phyloP scores from a whole-genome alignment of 2,113 vertebrate genomes.

The Benitochromis conjunctus region DNA sequence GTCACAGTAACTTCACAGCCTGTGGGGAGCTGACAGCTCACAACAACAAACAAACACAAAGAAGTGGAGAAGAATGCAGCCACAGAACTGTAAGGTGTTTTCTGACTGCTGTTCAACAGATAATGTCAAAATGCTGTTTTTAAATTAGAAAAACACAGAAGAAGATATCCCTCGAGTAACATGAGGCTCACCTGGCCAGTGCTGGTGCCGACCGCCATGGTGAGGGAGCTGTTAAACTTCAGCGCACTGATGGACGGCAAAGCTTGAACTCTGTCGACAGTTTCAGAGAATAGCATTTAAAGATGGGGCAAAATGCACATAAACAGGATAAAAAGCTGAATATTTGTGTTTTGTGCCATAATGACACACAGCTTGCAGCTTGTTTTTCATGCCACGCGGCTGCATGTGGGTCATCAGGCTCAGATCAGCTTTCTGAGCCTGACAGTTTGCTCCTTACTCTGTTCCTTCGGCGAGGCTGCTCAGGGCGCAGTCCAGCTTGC shows the following conservation, averaged over 20 bases:
- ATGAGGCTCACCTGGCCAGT: conserved; percentile 86
- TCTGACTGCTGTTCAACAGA: neutral
- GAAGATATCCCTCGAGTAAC: neutral
- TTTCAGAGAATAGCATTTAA: neutral
- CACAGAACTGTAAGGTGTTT: neutral
- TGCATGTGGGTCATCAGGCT: neutral
- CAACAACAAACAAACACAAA: neutral
- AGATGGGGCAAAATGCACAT: neutral
- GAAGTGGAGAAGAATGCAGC: neutral
- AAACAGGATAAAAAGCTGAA: neutral
- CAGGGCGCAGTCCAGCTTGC: conserved; percentile 88
- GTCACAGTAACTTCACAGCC: neutral
- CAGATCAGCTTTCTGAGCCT: neutral
- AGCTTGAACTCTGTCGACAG: conserved; percentile 78
- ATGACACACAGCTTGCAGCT: neutral
- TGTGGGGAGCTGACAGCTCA: neutral
- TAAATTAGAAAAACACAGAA: neutral
- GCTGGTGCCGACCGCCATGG: conserved; percentile 90
- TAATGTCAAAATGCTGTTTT: neutral
- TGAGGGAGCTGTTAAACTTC: conserved; percentile 86
- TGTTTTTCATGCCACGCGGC: neutral
- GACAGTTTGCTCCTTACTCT: conserved; percentile 78
- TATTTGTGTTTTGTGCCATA: neutral
- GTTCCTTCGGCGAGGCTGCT: conserved; percentile 84
- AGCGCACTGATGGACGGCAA: conserved; percentile 88